These are phyloP conservation scores for Scyliorhinus canicula DNA, from an alignment of 2,797 vertebrate species.

Conservation along the genomic window DNA sequence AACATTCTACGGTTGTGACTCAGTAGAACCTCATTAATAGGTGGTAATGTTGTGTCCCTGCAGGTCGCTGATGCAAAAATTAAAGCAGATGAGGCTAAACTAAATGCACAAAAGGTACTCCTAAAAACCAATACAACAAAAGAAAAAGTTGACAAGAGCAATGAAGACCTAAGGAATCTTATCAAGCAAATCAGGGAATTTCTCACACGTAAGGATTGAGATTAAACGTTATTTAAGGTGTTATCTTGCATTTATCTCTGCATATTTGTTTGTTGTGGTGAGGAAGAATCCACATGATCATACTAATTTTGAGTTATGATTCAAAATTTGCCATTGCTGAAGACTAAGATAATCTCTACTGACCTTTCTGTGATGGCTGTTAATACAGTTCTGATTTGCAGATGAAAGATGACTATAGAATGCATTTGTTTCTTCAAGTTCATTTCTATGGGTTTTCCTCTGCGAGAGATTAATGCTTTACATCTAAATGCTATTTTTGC, in stretches of 20 bases:
- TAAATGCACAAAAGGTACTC: slow-evolving; percentile 76
- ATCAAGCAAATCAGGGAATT: slow-evolving; percentile 91
- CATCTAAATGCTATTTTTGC: not conserved
- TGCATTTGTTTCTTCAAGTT: not conserved
- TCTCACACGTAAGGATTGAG: slow-evolving; percentile 70
- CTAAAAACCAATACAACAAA: slow-evolving; percentile 82
- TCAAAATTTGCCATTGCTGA: not conserved
- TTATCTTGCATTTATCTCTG: not conserved
- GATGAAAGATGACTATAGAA: not conserved
- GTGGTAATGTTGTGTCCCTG: slow-evolving; percentile 41
- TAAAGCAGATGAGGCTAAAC: slow-evolving; percentile 82
- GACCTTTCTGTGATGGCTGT: not conserved
- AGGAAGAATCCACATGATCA: not conserved
- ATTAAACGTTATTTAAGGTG: not conserved
- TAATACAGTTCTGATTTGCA: not conserved
- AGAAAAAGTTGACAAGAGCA: slow-evolving; percentile 77
- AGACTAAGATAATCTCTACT: not conserved
- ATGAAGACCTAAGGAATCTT: slow-evolving; percentile 79
- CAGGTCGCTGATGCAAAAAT: slow-evolving; percentile 84
- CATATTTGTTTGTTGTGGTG: not conserved
- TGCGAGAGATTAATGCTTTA: not conserved
- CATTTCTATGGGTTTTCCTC: not conserved
- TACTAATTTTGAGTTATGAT: not conserved
- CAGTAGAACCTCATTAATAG: not conserved
- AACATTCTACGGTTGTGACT: too few species aligned